Base-by-base conservation (phyloP, 2,113 vertebrate genomes). In the Cinclus cinclus region DNA sequence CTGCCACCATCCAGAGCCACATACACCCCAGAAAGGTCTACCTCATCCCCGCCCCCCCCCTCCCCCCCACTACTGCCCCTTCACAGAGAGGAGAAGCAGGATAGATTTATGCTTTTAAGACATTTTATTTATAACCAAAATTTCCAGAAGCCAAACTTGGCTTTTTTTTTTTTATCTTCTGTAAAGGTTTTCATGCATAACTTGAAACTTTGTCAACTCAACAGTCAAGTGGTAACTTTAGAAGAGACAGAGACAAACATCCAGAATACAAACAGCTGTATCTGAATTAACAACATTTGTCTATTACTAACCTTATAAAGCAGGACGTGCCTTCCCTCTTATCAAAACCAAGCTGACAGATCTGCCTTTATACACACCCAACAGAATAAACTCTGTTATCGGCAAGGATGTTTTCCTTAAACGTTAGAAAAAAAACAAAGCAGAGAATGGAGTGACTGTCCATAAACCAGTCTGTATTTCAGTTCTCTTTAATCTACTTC, bases 401-500 rank as follows among this genome's bases (percentile, higher is more conserved):
- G 91, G 97, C 96, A 97, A 92, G 85, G 96, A 92, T 93, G 90
- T 96, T 97, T 97, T 94, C 95, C 44, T 97, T 97, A 96, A 92
- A 97, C 86, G 90, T 95, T 96, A 97, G 62, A 53, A 78, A 47
- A 87, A n/a, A 44, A 97, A 75, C 37, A 96, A 62, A 89, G 52
- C 74, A 80, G 59, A 96, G 92, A 96, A 96, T 63, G 83, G 95
- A 97, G 96, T 71, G 88, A 91, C 91, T 92, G 93, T 98, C 97
- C 97, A 95, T 95, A 85, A 81, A 94, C 89, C 95, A 96, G 94
- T 96, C 88, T 73, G 2, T 69, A 37, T 65, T 77, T 78, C 88
- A 92, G 95, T 91, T 50, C 73, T 86, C 79, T 74, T 97, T 98
- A 98, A 92, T 98, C 98, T 75, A 98, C 98, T 92, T 98, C 98